Percentiles rank a stretch among this genome's conserved stretches.
Evolutionary conservation across 2,888 invertebrate species (phyloP).

Genomic region (Schizaphis graminum): DNA sequence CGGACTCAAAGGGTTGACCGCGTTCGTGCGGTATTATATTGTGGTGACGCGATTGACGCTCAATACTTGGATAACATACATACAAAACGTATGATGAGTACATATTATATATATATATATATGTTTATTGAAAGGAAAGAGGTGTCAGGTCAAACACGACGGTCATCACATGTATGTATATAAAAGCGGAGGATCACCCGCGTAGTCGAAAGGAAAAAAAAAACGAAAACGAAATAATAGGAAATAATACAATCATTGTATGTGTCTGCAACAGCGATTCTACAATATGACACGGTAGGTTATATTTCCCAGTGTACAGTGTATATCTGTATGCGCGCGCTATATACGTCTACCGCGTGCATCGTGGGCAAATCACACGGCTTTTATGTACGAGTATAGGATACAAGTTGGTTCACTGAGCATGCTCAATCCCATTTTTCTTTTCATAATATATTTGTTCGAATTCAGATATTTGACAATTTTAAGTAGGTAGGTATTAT

Average conservation of each 20-base stretch:
- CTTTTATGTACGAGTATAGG: neutral
- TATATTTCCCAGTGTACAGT: conserved; percentile 40
- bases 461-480: neutral
- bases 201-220: conserved; percentile 7
- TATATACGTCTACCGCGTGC: neutral
- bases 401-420: neutral
- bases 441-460: neutral
- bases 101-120: neutral
- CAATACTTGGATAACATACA: neutral
- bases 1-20: conserved; percentile 20
- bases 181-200: conserved; percentile 6
- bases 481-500: neutral
- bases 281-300: conserved; percentile 57
- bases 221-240: conserved; percentile 25
- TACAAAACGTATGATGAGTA: neutral
- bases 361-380: conserved; percentile 26
- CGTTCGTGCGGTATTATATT: neutral
- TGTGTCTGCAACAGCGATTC: conserved; percentile 6
- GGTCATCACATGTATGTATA: neutral
- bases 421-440: neutral
- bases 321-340: neutral
- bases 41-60: neutral
- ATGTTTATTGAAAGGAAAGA: neutral
- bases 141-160: conserved; percentile 33
- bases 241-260: conserved; percentile 31